Base-by-base conservation (phyloP, 2,797 vertebrate genomes). In the Cirrhinus mrigala region DNA sequence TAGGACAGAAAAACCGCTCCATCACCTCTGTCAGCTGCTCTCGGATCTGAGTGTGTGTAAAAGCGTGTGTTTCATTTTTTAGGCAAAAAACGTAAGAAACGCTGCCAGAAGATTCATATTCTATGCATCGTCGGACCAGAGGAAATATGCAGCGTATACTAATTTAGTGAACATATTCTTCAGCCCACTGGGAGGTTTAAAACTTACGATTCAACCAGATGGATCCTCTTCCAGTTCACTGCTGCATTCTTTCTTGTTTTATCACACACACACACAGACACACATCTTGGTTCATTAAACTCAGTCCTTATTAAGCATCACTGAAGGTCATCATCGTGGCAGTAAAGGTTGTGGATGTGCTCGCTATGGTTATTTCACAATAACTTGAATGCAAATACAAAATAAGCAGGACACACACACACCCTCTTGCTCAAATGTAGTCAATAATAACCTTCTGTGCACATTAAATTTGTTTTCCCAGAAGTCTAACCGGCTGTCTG, bases 141-240 rank as follows among this genome's bases (percentile, higher is more conserved):
- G 58, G 48, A 73, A 86, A 85, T 83, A 66, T 83, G 83, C 76
- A 44, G 56, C 50, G 81, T 87, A 87, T 89, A 87, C 83, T 87
- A 83, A 87, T 89, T 89, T 89, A 84, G 79, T 86, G 40, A 79
- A 84, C 75, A 62, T 70, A 79, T 82, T 87, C 46, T 66, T 75
- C 62, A 74, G 56, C 86, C 62, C 58, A 62, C 46, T 56, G 56
- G 79, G 88, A 85, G 77, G 50, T 77, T 83, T 89, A 71, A 85
- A 82, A 75, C 60, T 68, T 79, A 70, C 22, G 48, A 79, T 79
- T 75, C 71, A 79, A 40, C 83, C 78, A 82, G 58, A 89, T 85
- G 77, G 54, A 83, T 78, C 62, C 66, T 87, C 50, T 85, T 85
- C 56, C 78, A 84, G 83, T 81, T 64, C 62, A 48, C 58, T 79